Evolutionary conservation across 2,888 invertebrate genomes (phyloP).

Genomic region (Bedellia somnulentella): DNA sequence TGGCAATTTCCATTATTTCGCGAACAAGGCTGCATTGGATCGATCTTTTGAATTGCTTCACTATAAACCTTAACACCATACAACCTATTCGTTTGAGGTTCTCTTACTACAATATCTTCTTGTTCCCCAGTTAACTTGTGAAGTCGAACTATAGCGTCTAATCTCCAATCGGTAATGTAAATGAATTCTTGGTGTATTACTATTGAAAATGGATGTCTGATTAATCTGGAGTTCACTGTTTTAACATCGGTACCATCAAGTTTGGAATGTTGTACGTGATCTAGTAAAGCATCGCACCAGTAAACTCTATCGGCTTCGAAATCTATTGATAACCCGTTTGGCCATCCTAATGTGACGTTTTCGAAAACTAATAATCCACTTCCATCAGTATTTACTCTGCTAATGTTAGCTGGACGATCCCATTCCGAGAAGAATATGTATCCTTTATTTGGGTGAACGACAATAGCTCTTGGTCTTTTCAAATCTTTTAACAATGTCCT

Average conservation of each 20-base stretch:
- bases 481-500: conserved; percentile 83
- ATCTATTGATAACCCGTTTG: conserved; percentile 94
- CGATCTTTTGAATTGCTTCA: conserved; percentile 70
- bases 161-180: conserved; percentile 96
- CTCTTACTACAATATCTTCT: conserved; percentile 83
- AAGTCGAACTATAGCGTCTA: conserved; percentile 90
- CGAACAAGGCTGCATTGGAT: conserved; percentile 78
- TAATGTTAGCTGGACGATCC: conserved; percentile 96
- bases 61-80: conserved; percentile 92
- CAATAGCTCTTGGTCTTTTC: conserved; percentile 93
- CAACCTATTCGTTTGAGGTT: conserved; percentile 86
- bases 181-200: conserved; percentile 88
- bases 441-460: conserved; percentile 94
- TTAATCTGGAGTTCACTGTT: conserved; percentile 84
- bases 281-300: conserved; percentile 96
- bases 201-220: conserved; percentile 89
- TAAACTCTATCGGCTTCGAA: conserved; percentile 85
- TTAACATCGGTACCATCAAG: conserved; percentile 89
- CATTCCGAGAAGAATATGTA: conserved; percentile 95
- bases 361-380: conserved; percentile 83
- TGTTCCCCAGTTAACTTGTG: conserved; percentile 87
- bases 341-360: conserved; percentile 94
- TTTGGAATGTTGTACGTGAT: conserved; percentile 93
- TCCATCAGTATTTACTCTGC: conserved; percentile 89
- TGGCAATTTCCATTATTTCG: conserved; percentile 88